Conservation (phyloP, 1,140 invertebrate genomes). For the Arctopsyche grandis region DNA sequence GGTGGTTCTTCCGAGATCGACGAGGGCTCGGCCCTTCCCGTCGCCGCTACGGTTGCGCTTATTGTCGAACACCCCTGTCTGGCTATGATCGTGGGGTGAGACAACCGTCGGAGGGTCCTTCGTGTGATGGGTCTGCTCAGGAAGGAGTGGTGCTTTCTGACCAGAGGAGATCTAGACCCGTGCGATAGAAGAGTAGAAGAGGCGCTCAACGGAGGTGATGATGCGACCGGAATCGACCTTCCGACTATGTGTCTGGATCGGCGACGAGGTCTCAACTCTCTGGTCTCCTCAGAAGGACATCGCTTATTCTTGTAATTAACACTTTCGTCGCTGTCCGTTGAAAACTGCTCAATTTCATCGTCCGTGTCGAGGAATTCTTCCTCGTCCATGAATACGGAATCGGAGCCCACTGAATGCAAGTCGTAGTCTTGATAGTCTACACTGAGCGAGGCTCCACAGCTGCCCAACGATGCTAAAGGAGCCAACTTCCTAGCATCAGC, state of each 20-base stretch:
- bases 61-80: slow-evolving; percentile 49
- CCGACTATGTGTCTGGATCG: slow-evolving; percentile 52
- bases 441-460: slow-evolving; percentile 73
- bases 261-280: slow-evolving; percentile 48
- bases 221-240: slow-evolving; percentile 49
- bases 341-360: slow-evolving; percentile 82
- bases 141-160: slow-evolving; percentile 51
- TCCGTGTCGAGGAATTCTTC: slow-evolving; percentile 75
- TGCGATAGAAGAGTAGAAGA: slow-evolving; percentile 39
- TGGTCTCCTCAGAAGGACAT: slow-evolving; percentile 43
- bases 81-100: slow-evolving; percentile 50
- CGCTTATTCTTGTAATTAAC: slow-evolving; percentile 42
- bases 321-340: slow-evolving; percentile 78
- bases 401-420: slow-evolving; percentile 73
- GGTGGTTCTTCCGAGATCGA: slow-evolving; percentile 32
- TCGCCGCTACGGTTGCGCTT: slow-evolving; percentile 48
- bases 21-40: slow-evolving; percentile 6
- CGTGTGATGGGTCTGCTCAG: slow-evolving; percentile 48
- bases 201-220: slow-evolving; percentile 46
- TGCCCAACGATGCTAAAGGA: slow-evolving; percentile 81
- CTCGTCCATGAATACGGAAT: slow-evolving; percentile 78
- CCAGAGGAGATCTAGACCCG: slow-evolving; percentile 42
- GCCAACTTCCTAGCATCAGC: slow-evolving; percentile 65
- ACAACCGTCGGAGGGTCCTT: slow-evolving; percentile 48
- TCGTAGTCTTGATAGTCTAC: slow-evolving; percentile 75